These are phyloP conservation scores for Acronicta alni DNA, from an alignment of 2,888 invertebrate species.

Conservation along the genomic window DNA sequence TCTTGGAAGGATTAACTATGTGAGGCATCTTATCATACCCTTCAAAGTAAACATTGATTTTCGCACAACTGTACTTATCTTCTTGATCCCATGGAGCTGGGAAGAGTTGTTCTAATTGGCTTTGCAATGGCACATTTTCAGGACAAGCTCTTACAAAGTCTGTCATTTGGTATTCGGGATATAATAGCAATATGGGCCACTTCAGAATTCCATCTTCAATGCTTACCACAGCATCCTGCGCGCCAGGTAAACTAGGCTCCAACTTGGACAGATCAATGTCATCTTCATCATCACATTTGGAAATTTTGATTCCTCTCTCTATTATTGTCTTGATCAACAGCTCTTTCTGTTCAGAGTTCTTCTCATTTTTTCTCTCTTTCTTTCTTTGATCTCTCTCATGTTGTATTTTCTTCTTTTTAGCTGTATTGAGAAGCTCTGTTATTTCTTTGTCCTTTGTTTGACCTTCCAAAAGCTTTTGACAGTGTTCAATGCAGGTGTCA, in stretches of 20 bases:
- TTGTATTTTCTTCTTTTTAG: conserved; percentile 84
- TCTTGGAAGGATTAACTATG: conserved; percentile 87
- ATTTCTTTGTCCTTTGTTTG: conserved; percentile 88
- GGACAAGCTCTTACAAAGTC: conserved; percentile 96
- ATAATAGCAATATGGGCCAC: conserved; percentile 97
- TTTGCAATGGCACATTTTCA: conserved; percentile 91
- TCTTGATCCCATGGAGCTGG: conserved; percentile 93
- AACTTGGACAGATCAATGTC: conserved; percentile 87
- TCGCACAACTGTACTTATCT: conserved; percentile 89
- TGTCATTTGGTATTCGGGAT: conserved; percentile 96
- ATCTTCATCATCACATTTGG: conserved; percentile 84
- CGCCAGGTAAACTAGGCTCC: conserved; percentile 91
- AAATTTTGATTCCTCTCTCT: conserved; percentile 87
- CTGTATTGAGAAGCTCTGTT: conserved; percentile 69
- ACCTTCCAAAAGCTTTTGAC: conserved; percentile 91
- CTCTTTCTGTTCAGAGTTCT: conserved; percentile 79
- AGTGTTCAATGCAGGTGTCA: conserved; percentile 92
- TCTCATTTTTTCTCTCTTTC: conserved; percentile 78
- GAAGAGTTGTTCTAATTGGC: conserved; percentile 89
- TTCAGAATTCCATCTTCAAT: conserved; percentile 90
- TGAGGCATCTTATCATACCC: conserved; percentile 90
- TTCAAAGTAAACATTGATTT: conserved; percentile 93
- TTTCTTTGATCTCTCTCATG: conserved; percentile 89
- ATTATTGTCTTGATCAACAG: conserved; percentile 80
- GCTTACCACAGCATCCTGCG: conserved; percentile 91